Base-by-base conservation (phyloP, 2,888 invertebrate species). In the Cheilosia urbana region DNA sequence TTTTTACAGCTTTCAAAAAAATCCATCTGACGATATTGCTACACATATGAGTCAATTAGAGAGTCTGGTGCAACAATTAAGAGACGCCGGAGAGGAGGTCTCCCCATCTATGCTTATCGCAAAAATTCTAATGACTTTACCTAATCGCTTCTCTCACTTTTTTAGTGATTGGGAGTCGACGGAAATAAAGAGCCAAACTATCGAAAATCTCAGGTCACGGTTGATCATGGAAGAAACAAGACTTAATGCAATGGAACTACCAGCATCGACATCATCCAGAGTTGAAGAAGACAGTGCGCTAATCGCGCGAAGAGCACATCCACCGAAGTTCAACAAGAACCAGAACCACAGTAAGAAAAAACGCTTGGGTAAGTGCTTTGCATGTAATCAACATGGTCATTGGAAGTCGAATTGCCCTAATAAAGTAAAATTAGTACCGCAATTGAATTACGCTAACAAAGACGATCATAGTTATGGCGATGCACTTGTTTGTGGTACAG, bases 71-170 rank as follows among this genome's bases (percentile, higher is more conserved):
- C 69, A 69, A 30, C 62, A 53, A 37, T 40, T 69, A 37, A 53
- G 49, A 21, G 77, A 68, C 4, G 53, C 65, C 15, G 77, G 62
- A 53, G 66, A 76, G 27, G 47, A 13, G 37, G 76, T 58, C 13
- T 76, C 76, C 19, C n/a, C 83, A 21, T 81, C 78, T 40, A 82
- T 88, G 81, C 37, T 88, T 7, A 81, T 87, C 30, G 87, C 88
- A 9, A 88, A 88, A 87, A 58, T 76, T 9, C 66, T 66, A 40
- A 76, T 68, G 77, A 68, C 68, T 3, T 53, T 68, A 19, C 77
- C 76, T 0, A 24, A 57, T 13, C 21, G 40, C 6, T 76, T 58
- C 13, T 40, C 49, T 13, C 66, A 76, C 30, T 75, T 75, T 55
- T 55, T 51, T n/a, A 53, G 66, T 34, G 76, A 65, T 13, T 76